Evolutionary conservation across 1,140 invertebrate genomes (phyloP).

Genomic region (Brachionus plicatilis): DNA sequence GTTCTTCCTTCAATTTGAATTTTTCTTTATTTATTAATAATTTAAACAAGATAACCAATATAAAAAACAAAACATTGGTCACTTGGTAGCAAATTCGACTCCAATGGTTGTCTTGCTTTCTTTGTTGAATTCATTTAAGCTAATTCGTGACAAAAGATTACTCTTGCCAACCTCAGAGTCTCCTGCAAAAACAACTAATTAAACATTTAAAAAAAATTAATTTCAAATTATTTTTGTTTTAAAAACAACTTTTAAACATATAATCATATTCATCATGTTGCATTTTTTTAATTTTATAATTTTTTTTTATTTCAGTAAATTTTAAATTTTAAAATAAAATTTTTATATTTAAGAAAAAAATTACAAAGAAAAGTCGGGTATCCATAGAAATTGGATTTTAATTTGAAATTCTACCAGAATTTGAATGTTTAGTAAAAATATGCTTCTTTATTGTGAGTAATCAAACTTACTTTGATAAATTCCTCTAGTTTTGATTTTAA

Average conservation of each 20-base stretch:
- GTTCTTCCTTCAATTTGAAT: constrained; percentile 85
- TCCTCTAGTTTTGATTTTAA: background rate
- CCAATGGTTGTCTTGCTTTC: constrained; percentile 99
- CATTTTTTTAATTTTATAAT: background rate
- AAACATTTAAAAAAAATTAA: constrained; percentile 60
- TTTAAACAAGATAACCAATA: constrained; percentile 47
- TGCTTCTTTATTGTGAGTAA: background rate
- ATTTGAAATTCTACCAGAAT: no score
- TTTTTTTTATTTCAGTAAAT: background rate
- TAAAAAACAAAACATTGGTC: constrained; percentile 46
- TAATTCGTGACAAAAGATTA: constrained; percentile 96
- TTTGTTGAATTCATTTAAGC: constrained; percentile 99
- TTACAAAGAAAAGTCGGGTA: background rate
- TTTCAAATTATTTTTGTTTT: background rate
- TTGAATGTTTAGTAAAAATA: background rate
- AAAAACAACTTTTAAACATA: constrained; percentile 15
- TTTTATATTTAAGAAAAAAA: background rate
- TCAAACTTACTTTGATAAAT: background rate
- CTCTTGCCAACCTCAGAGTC: constrained; percentile 99
- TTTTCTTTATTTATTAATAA: constrained; percentile 44
- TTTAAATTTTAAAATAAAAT: background rate
- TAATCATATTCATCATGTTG: background rate
- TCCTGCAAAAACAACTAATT: constrained; percentile 93
- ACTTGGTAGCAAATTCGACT: constrained; percentile 92
- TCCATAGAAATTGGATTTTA: background rate